Percentiles rank a stretch among this genome's conserved stretches.
These are phyloP conservation scores for Ictalurus furcatus DNA, from an alignment of 2,113 vertebrate genomes.

Conservation along the genomic window DNA sequence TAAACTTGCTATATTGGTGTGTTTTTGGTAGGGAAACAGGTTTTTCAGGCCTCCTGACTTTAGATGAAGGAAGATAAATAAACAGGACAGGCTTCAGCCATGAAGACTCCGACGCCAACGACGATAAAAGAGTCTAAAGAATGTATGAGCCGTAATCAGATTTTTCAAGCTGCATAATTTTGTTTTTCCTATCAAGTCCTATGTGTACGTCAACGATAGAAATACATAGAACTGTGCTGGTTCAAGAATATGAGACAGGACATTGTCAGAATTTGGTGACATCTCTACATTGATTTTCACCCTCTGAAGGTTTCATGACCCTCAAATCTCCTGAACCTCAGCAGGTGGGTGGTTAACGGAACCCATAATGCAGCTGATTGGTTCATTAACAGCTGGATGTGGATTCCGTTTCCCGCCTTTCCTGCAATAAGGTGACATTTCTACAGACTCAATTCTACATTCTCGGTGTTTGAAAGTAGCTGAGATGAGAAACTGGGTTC, in stretches of 20 bases:
- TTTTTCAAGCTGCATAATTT: background rate
- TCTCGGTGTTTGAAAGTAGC: background rate
- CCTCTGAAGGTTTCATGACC: background rate
- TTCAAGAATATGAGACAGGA: background rate
- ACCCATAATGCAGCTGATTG: constrained; percentile 83
- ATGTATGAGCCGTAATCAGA: constrained; percentile 23
- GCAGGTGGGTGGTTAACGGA: constrained; percentile 78
- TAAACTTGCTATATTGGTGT: constrained; percentile 7
- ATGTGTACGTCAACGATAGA: background rate
- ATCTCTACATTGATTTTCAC: background rate
- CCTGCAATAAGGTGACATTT: constrained; percentile 45
- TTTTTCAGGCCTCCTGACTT: constrained; percentile 59
- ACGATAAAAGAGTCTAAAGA: constrained; percentile 29
- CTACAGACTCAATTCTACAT: background rate
- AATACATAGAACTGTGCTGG: background rate
- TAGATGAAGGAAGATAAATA: constrained; percentile 56
- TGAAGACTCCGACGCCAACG: constrained; percentile 13
- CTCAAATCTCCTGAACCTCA: background rate
- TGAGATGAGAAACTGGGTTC: background rate
- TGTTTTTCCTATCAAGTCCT: background rate
- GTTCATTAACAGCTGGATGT: constrained; percentile 71
- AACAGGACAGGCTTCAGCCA: constrained; percentile 45
- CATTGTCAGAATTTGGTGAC: background rate
- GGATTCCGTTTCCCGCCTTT: constrained; percentile 75
- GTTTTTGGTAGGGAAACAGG: constrained; percentile 54